Evolutionary conservation across 2,113 vertebrate genomes (phyloP).

Genomic region (Gorsachius goisagi): DNA sequence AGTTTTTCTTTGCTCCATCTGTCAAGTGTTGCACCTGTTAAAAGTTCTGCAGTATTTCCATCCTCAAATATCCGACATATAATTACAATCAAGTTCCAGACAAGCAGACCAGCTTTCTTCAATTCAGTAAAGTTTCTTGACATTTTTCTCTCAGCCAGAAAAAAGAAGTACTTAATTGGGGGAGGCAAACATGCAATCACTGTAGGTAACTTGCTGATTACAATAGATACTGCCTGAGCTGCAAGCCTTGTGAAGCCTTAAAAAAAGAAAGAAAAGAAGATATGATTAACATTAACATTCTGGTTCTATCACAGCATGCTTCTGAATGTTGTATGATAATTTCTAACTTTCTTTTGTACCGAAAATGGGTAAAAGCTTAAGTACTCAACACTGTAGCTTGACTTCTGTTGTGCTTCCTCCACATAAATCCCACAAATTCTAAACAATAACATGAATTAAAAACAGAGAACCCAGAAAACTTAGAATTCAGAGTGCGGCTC

Average conservation of each 20-base stretch:
- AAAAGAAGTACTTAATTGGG: conserved; percentile 91
- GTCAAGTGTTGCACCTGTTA: conserved; percentile 83
- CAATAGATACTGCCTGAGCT: conserved; percentile 88
- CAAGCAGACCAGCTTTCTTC: conserved; percentile 86
- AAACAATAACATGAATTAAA: not conserved
- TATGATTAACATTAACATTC: conserved; percentile 71
- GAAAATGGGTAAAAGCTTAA: conserved; percentile 53
- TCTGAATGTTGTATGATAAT: conserved; percentile 55
- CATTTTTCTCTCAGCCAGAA: conserved; percentile 87
- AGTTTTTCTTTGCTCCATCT: conserved; percentile 86
- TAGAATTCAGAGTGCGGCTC: not conserved
- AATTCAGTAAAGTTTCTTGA: conserved; percentile 84
- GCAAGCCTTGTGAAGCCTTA: conserved; percentile 80
- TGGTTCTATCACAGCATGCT: conserved; percentile 17
- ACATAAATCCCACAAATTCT: not conserved
- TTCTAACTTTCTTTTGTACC: conserved; percentile 52
- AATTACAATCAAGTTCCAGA: conserved; percentile 87
- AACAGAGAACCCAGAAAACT: conserved; percentile 6
- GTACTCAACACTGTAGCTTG: not conserved
- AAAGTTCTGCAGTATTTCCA: conserved; percentile 81
- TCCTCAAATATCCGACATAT: conserved; percentile 88
- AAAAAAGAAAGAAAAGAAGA: conserved; percentile 73
- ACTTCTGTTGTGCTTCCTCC: not conserved
- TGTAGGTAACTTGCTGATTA: conserved; percentile 90
- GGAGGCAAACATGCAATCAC: conserved; percentile 90